Conservation (phyloP, 2,113 vertebrate species). For the Ammodytes dubius region DNA sequence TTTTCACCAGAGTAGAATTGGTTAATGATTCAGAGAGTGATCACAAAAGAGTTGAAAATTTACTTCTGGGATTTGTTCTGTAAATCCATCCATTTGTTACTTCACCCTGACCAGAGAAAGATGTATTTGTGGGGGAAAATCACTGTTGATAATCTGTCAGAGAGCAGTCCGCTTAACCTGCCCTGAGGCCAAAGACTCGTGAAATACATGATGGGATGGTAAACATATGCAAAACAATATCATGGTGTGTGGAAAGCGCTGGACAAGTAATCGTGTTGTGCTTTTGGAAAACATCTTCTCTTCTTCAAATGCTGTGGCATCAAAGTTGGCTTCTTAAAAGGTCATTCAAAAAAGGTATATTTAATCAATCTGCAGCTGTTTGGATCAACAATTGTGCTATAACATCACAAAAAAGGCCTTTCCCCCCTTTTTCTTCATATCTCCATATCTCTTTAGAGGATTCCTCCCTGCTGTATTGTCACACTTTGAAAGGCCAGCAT, state of each 20-base stretch:
- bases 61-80: background rate
- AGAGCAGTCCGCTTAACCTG: slow-evolving; percentile 28
- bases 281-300: background rate
- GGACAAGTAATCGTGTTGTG: background rate
- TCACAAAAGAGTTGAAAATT: slow-evolving; percentile 18
- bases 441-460: slow-evolving; percentile 24
- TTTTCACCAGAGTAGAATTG: slow-evolving; percentile 37
- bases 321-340: background rate
- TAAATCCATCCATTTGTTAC: background rate
- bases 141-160: slow-evolving; percentile 30
- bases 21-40: slow-evolving; percentile 34
- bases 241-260: background rate
- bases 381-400: slow-evolving; percentile 18
- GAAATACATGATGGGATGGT: slow-evolving; percentile 25
- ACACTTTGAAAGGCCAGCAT: slow-evolving; percentile 45
- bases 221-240: slow-evolving; percentile 16
- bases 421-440: background rate
- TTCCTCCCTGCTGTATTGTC: slow-evolving; percentile 34
- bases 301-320: background rate
- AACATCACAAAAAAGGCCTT: background rate
- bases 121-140: slow-evolving; percentile 31
- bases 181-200: slow-evolving; percentile 9
- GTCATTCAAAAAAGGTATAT: background rate
- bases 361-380: background rate
- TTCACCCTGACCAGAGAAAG: slow-evolving; percentile 36